Evolutionary conservation across 2,888 invertebrate species (phyloP), one percentile per base, ranked within the genome.

Genomic region (Yponomeuta cagnagella): DNA sequence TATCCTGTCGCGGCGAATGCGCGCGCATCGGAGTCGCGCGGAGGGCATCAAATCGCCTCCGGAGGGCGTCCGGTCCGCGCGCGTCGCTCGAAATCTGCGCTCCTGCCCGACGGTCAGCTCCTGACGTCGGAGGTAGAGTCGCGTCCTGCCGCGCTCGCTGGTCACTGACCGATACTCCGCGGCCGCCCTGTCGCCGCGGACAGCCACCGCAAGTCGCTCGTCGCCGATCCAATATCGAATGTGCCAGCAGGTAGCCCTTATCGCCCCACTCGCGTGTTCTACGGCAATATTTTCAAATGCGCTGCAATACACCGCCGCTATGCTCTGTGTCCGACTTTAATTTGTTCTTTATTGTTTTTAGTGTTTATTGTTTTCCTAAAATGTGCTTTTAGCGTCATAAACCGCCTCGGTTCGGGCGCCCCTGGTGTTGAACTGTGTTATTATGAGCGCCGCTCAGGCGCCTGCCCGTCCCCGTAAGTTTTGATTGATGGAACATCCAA

Each of bases 21-120:
- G 92, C 92, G 92, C 91, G 90, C 91, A 89, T 79, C 76, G 79
- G 88, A 87, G 88, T 86, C 86, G 86, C 80, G 89, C 86, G 87
- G 89, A 89, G 90, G 88, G 89, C 85, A 81, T 88, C 90, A 92
- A 87, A 90, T 84, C 88, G 91, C 86, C 85, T 86, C 85, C 88
- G 88, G 89, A 88, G 88, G 88, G 91, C 91, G 88, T 76, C 78
- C 88, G 82, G 82, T 80, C 80, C 87, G 89, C 89, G 87, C 91
- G 91, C 82, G 86, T 87, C 71, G 43, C 70, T 58, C 12, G 52
- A 58, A 15, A 58, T 15, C 52, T 58, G 30, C 63, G 30, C 70
- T 69, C 72, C n/a, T 48, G 33, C 52, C 15, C 52, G 52, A 58
- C 52, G 52, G 15, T 58, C 52, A 58, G 52, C 52, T 58, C 52